These are phyloP conservation scores for Cryptus viduatorius DNA, from an alignment of 2,888 invertebrate species.

Conservation along the genomic window DNA sequence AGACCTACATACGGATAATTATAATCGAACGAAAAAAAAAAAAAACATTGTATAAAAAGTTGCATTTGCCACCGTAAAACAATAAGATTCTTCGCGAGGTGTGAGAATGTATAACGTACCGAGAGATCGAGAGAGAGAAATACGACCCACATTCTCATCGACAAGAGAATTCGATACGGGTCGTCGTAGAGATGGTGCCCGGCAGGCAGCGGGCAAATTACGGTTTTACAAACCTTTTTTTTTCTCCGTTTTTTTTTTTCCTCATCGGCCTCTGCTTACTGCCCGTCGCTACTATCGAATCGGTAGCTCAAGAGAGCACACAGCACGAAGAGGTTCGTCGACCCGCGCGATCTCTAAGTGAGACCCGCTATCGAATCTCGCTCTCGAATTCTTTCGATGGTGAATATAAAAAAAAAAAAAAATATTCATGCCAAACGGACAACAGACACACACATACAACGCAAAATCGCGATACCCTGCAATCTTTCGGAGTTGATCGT, in stretches of 20 bases:
- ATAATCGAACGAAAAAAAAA: not conserved
- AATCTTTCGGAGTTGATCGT: not conserved
- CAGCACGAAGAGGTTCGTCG: slow-evolving; percentile 48
- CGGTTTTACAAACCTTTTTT: slow-evolving; percentile 62
- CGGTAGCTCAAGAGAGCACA: slow-evolving; percentile 47
- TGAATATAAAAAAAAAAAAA: slow-evolving; percentile 13
- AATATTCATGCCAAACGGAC: not conserved
- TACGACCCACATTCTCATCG: slow-evolving; percentile 61
- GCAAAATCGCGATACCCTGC: not conserved
- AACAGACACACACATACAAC: not conserved
- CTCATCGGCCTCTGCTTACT: slow-evolving; percentile 45
- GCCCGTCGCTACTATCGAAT: slow-evolving; percentile 53
- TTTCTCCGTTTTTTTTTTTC: slow-evolving; percentile 41
- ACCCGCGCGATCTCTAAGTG: slow-evolving; percentile 51
- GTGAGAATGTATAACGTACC: slow-evolving; percentile 30
- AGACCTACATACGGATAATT: not conserved
- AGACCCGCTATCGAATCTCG: slow-evolving; percentile 30
- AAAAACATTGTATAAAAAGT: not conserved
- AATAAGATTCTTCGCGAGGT: slow-evolving; percentile 28
- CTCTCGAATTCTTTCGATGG: slow-evolving; percentile 24
- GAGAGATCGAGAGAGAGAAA: slow-evolving; percentile 41
- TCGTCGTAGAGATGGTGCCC: slow-evolving; percentile 59
- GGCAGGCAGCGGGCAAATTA: slow-evolving; percentile 58
- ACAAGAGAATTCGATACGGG: slow-evolving; percentile 63
- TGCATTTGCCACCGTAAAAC: slow-evolving; percentile 3